Evolutionary conservation across 2,797 vertebrate species (phyloP).

Genomic region (Phrynocephalus guinanensis): DNA sequence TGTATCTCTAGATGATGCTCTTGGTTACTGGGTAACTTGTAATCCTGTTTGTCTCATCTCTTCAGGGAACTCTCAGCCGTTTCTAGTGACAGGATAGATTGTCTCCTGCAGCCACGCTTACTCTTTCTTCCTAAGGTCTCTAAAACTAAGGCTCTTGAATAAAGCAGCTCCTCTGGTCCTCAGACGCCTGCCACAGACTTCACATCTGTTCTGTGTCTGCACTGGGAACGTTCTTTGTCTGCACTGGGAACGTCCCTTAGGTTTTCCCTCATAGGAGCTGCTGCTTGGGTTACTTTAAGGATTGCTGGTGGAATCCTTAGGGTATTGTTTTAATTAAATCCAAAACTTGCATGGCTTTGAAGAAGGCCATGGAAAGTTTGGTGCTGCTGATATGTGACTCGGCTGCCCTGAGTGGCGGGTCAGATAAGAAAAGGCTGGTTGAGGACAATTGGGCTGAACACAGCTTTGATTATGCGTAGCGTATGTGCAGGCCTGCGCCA

Average conservation of each 20-base stretch:
- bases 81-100: constrained; percentile 41
- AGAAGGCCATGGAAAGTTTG: constrained; percentile 8
- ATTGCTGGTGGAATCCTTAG: neutral
- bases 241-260: constrained; percentile 20
- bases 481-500: neutral
- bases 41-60: constrained; percentile 51
- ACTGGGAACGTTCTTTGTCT: neutral
- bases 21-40: constrained; percentile 60
- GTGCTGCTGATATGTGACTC: neutral
- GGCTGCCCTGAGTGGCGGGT: neutral
- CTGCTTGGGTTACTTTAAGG: neutral
- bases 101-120: constrained; percentile 34
- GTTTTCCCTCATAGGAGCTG: constrained; percentile 33
- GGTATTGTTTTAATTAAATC: neutral
- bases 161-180: constrained; percentile 25
- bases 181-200: neutral
- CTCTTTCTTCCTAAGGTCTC: neutral
- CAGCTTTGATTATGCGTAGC: too few species aligned
- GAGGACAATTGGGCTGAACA: constrained; percentile 9
- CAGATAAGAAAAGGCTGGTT: neutral
- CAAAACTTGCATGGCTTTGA: neutral
- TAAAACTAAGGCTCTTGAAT: constrained; percentile 27
- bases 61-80: constrained; percentile 58
- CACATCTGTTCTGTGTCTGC: neutral
- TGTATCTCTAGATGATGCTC: constrained; percentile 12